phyloP scores from a whole-genome alignment of 53 echinoderm and acorn worm genomes.

The Glandiceps talaboti region DNA sequence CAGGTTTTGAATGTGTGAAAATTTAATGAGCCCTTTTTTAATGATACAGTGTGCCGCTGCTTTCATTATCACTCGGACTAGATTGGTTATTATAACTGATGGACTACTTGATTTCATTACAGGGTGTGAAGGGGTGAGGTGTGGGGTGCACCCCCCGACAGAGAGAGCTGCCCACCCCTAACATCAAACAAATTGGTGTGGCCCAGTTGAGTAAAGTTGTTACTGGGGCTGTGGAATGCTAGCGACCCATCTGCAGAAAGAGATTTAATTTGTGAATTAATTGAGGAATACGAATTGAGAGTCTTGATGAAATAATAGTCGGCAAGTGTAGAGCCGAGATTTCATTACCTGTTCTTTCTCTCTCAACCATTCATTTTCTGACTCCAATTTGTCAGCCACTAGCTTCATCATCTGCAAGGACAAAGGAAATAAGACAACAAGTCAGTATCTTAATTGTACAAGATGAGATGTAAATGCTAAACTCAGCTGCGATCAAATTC shows the following conservation, averaged over 20 bases:
- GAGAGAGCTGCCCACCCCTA: too few species aligned
- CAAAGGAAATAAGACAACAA: not conserved
- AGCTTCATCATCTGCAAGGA: constrained; percentile 44
- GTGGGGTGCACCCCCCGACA: too few species aligned
- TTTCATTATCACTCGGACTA: too few species aligned
- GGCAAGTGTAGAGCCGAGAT: not conserved
- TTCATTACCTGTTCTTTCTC: constrained; percentile 50
- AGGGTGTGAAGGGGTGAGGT: too few species aligned
- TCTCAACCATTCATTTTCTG: constrained; percentile 60
- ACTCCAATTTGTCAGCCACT: constrained; percentile 50
- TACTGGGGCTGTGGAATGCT: not conserved
- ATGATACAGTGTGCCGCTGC: too few species aligned
- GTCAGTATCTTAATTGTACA: not conserved
- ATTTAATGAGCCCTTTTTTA: too few species aligned
- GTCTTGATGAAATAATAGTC: not conserved
- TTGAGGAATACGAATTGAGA: not conserved
- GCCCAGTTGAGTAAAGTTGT: not conserved
- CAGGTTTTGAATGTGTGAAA: too few species aligned
- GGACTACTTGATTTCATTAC: too few species aligned
- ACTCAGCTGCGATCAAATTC: not conserved
- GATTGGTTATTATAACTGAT: too few species aligned
- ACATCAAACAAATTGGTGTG: too few species aligned
- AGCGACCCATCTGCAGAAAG: not conserved
- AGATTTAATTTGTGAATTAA: not conserved
- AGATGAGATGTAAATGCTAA: not conserved